Conservation (phyloP, 2,797 vertebrate genomes). For the Parambassis ranga region DNA sequence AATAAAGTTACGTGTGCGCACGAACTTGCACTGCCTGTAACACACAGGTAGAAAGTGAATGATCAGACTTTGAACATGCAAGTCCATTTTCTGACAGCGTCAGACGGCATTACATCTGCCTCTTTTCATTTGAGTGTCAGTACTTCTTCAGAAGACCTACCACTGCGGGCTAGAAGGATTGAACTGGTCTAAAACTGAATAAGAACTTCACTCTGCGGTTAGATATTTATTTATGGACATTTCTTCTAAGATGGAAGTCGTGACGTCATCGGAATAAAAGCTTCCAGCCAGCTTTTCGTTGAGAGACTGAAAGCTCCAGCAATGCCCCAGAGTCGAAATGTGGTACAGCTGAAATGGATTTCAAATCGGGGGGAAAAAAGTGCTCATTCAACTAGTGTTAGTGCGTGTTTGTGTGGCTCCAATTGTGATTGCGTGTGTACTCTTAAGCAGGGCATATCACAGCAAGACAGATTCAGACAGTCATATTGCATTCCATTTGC, state of each 20-base stretch:
- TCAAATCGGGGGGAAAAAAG: conserved; percentile 56
- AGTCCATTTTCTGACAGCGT: conserved; percentile 24
- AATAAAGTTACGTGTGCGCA: conserved; percentile 13
- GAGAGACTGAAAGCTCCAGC: conserved; percentile 48
- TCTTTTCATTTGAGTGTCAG: conserved; percentile 20
- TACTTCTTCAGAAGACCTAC: conserved; percentile 1
- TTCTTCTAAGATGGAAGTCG: conserved; percentile 17
- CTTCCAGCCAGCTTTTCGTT: conserved; percentile 36
- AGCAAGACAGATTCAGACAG: conserved; percentile 39
- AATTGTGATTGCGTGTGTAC: conserved; percentile 11
- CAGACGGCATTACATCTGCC: background rate
- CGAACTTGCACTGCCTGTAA: background rate
- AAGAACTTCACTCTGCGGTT: conserved; percentile 16
- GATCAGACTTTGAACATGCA: conserved; percentile 37
- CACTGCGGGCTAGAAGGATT: background rate
- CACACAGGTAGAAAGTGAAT: conserved; percentile 40
- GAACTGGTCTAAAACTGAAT: conserved; percentile 22
- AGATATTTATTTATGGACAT: conserved; percentile 26
- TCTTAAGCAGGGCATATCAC: conserved; percentile 50
- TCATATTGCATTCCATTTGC: conserved; percentile 56
- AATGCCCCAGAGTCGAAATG: conserved; percentile 45
- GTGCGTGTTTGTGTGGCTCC: conserved; percentile 12
- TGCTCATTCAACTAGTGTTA: conserved; percentile 67
- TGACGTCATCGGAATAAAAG: conserved; percentile 68
- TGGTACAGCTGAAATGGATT: conserved; percentile 69